Percentiles rank a stretch among this genome's conserved stretches.
Conservation (phyloP, 2,113 vertebrate species). For the Mobula hypostoma region DNA sequence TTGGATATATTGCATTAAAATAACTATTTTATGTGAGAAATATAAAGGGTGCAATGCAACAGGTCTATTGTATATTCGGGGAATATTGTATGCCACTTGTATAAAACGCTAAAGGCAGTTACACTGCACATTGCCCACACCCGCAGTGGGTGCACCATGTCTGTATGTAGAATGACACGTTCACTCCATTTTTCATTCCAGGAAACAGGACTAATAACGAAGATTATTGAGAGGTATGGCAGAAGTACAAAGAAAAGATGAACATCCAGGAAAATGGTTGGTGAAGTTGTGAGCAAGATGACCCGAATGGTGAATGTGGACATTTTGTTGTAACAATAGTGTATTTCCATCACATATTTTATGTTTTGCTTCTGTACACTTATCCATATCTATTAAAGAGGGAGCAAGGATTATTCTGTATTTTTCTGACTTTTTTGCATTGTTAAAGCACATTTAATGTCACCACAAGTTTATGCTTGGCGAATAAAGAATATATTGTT, state of each 20-base stretch:
- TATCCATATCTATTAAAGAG: conserved; percentile 32
- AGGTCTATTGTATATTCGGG: not conserved
- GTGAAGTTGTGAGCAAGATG: not conserved
- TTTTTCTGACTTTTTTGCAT: conserved; percentile 41
- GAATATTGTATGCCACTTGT: not conserved
- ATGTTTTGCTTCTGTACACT: conserved; percentile 43
- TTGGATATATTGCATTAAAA: not conserved
- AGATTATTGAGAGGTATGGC: conserved; percentile 70
- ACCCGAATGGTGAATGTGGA: not conserved
- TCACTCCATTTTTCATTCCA: conserved; percentile 44
- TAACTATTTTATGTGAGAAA: too few relatives aligned
- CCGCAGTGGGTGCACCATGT: not conserved
- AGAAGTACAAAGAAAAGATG: conserved; percentile 55
- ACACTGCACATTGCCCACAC: too few relatives aligned
- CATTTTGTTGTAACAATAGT: conserved; percentile 42
- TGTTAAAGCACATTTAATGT: conserved; percentile 39
- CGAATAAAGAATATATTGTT: conserved; percentile 51
- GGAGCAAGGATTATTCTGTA: conserved; percentile 39
- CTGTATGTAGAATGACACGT: not conserved
- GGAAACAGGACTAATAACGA: conserved; percentile 64
- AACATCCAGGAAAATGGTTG: conserved; percentile 37
- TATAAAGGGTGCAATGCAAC: not conserved
- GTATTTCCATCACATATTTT: conserved; percentile 23
- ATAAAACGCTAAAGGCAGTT: not conserved
- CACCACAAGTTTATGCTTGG: not conserved